A percentile compares a stretch with the other conserved stretches of the same genome.
phyloP scores from a whole-genome alignment of 2,888 invertebrate genomes.

The Neuroscelio doddi region DNA sequence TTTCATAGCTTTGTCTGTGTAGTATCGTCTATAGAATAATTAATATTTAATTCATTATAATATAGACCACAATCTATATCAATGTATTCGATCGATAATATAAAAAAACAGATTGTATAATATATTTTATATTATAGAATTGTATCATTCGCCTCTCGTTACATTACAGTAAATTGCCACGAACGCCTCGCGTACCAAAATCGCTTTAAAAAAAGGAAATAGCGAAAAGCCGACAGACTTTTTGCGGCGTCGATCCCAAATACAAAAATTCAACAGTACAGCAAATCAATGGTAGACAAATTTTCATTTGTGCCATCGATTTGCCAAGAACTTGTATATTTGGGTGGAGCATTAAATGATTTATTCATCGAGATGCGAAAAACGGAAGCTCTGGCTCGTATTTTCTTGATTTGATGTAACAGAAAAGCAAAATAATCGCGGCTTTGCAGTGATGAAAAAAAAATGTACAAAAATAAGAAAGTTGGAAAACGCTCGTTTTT shows the following conservation, averaged over 20 bases:
- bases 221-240: too few species aligned
- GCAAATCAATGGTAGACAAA: too few species aligned
- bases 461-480: slow-evolving; percentile 10
- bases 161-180: slow-evolving; percentile 61
- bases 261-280: too few species aligned
- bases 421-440: too few species aligned
- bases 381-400: too few species aligned
- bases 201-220: not conserved
- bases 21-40: slow-evolving; percentile 54
- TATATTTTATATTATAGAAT: slow-evolving; percentile 58
- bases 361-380: too few species aligned
- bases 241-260: too few species aligned
- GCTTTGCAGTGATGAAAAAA: not conserved
- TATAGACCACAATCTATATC: slow-evolving; percentile 48
- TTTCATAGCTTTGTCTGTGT: slow-evolving; percentile 53
- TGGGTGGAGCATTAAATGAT: too few species aligned
- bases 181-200: slow-evolving; percentile 56
- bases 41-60: slow-evolving; percentile 51
- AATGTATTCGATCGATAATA: slow-evolving; percentile 52
- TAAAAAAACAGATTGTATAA: slow-evolving; percentile 54
- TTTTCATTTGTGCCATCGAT: too few species aligned
- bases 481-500: not conserved
- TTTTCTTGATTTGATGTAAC: too few species aligned
- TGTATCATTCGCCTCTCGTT: slow-evolving; percentile 57
- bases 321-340: too few species aligned